Evolutionary conservation across 1,140 invertebrate species (phyloP), one percentile per base, ranked within the genome.

Genomic region (Drosophila sturtevanti): DNA sequence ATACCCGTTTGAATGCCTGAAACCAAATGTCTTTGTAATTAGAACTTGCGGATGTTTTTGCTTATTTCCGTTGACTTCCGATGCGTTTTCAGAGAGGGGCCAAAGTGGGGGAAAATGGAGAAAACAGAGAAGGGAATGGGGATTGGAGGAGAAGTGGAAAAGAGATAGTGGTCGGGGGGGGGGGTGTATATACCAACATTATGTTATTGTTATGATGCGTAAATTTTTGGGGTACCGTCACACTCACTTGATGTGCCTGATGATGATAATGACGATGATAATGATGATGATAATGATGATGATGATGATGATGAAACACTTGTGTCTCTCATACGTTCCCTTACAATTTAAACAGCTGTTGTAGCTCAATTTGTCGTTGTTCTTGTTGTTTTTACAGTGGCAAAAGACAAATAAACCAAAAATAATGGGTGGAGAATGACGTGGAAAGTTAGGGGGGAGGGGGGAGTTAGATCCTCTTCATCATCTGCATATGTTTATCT

Each of bases 41-140:
- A 81, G 72, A 76, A 76, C 72, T 76, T 76, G 72, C 78, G 78
- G 78, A 81, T 81, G 78, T 81, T 81, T 48, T 72, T 68, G 68
- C 71, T 81, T 81, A 81, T 81, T 81, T 81, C 79, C 78, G 78
- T 69, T 68, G 72, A 81, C 78, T 81, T 81, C 79, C 77, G 77
- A 69, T 79, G 72, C 64, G 62, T 52, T 70, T 80, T 60, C 27
- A 31, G 27, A 6, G 6, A 6, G 27, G 27, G 5, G 27, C 27
- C 3, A 31, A 6, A 24, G 24, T 2, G 4, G 24, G 2, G 61
- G 68, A 61, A 76, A 56, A 44, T 51, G 41, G 68, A 62, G 73
- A 10, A 21, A 48, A 21, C 12, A 48, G 41, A 16, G 18, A 48
- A 21, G 10, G 41, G 6, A 34, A 34, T 66, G 62, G 67, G n/a